Conservation (phyloP, 2,888 invertebrate genomes). For the Orchestes rusci region DNA sequence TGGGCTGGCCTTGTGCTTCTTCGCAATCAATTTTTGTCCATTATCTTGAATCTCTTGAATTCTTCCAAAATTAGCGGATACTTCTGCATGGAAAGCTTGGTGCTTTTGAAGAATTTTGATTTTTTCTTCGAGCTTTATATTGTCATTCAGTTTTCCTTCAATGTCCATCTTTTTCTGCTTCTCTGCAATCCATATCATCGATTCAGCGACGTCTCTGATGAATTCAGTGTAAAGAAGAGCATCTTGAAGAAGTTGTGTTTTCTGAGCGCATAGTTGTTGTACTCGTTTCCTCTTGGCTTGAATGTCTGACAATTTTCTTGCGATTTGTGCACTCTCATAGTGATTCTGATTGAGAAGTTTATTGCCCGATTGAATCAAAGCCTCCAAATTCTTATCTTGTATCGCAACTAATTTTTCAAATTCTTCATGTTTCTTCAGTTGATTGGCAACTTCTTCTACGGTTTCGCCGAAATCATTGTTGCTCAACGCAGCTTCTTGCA, state of each 20-base stretch:
- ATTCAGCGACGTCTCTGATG: slow-evolving; percentile 84
- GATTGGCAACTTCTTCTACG: slow-evolving; percentile 83
- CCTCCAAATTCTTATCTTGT: slow-evolving; percentile 79
- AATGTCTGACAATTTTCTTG: slow-evolving; percentile 67
- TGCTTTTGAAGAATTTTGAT: slow-evolving; percentile 92
- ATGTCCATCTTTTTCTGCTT: slow-evolving; percentile 81
- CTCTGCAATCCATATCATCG: slow-evolving; percentile 86
- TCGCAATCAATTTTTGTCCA: slow-evolving; percentile 61
- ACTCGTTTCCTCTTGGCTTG: slow-evolving; percentile 62
- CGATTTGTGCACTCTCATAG: slow-evolving; percentile 78
- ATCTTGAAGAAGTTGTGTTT: slow-evolving; percentile 65
- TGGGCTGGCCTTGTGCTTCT: slow-evolving; percentile 63
- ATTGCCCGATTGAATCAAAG: slow-evolving; percentile 75
- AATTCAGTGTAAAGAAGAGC: slow-evolving; percentile 83
- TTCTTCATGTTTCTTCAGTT: slow-evolving; percentile 88
- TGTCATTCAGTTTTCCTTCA: slow-evolving; percentile 67
- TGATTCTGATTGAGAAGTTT: slow-evolving; percentile 86
- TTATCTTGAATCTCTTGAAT: slow-evolving; percentile 73
- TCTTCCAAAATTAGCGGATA: slow-evolving; percentile 78
- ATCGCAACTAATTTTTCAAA: slow-evolving; percentile 86
- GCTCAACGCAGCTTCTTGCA: slow-evolving; percentile 75
- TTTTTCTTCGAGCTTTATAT: slow-evolving; percentile 80
- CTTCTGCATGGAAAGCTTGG: slow-evolving; percentile 90
- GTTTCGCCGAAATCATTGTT: slow-evolving; percentile 64
- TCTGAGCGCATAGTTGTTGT: slow-evolving; percentile 58